phyloP scores from a whole-genome alignment of 2,888 invertebrate genomes.

The Conus canariensis region DNA sequence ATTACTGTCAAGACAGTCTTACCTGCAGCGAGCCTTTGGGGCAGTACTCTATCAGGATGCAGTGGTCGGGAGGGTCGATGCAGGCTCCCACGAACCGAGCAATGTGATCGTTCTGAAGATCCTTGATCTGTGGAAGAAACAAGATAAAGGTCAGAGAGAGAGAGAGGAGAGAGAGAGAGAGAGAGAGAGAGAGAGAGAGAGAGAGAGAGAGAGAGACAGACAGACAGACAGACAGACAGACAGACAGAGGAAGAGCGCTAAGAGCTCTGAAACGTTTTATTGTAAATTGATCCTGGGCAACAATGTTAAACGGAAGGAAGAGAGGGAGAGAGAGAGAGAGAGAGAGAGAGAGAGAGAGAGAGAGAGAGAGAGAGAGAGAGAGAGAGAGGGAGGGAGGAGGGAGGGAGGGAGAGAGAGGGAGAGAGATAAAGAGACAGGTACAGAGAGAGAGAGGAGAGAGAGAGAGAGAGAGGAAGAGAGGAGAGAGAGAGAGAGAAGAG shows the following conservation, averaged over 20 bases:
- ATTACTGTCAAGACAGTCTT: not conserved
- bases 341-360: not conserved
- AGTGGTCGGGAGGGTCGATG: slow-evolving; percentile 88
- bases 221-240: not conserved
- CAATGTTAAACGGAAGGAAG: not conserved
- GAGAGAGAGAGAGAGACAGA: slow-evolving; percentile 18
- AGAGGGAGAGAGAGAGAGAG: not conserved
- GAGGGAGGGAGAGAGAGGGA: too few relatives aligned
- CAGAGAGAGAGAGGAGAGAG: not conserved
- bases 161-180: not conserved
- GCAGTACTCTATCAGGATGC: slow-evolving; percentile 96
- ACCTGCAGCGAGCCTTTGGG: slow-evolving; percentile 90
- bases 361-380: not conserved
- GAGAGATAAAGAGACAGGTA: not conserved
- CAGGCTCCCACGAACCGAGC: slow-evolving; percentile 97
- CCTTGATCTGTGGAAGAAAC: slow-evolving; percentile 85
- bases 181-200: not conserved
- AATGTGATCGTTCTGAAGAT: slow-evolving; percentile 92
- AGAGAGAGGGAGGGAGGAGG: not conserved
- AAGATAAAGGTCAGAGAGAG: not conserved
- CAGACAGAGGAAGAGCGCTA: too few relatives aligned
- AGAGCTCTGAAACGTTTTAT: too few relatives aligned
- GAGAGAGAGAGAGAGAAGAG: not conserved
- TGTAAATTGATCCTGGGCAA: too few relatives aligned
- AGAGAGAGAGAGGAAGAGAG: too few relatives aligned